Base-by-base conservation (phyloP, 1,140 invertebrate species). In the Bombus terrestris region DNA sequence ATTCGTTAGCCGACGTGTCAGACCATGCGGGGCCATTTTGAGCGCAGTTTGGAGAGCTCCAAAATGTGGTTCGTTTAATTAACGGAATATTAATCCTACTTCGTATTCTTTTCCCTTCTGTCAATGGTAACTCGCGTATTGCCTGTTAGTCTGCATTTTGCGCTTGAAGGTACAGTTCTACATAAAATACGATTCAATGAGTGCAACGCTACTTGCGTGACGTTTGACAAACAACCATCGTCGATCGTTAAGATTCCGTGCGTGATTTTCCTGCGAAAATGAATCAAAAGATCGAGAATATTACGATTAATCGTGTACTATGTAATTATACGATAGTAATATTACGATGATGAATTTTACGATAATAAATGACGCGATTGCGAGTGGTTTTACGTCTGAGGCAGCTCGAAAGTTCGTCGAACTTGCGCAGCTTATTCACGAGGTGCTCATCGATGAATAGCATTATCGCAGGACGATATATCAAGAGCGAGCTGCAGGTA, bases 121-220 rank as follows among this genome's bases (percentile, higher is more conserved):
- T 69, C 28, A n/a, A 13, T n/a, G 69, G 68, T 69, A 87, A 91
- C 84, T 91, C 89, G 89, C 89, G 89, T 90, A 89, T 89, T 62
- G 83, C 57, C 83, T 35, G 87, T 90, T 91, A 92, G 90, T 91
- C 86, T 86, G 85, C 89, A 92, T 92, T 91, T 92, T 88, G 89
- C 86, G 85, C 88, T 86, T 88, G 86, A 22, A 89, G 90, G 79
- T 32, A 10, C 35, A 1, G 2, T 35, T 22, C 35, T 10, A 9
- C 35, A 12, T 1, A 18, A 37, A 37, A 6, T 6, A 25, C 32
- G 32, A 25, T 68, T 12, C 32, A 9, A 9, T 0, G 32, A 10
- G 18, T 3, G 59, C 3, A 62, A n/a, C 28, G 0, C 28, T n/a
- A 0, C 10, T n/a, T n/a, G 59, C 28, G 28, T 5, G 47, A 53